phyloP scores from a whole-genome alignment of 1,140 invertebrate genomes.

The Listronotus oregonensis region DNA sequence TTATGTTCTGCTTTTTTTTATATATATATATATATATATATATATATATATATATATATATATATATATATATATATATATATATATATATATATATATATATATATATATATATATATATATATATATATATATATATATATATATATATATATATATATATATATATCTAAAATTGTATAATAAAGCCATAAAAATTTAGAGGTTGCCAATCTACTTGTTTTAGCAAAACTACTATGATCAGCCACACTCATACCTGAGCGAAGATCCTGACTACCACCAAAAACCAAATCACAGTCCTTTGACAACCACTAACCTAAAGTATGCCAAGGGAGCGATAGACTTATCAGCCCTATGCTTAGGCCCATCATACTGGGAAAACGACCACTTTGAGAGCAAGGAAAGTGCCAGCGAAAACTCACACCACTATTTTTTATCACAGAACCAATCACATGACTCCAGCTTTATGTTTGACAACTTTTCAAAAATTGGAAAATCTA shows the following conservation, averaged over 20 bases:
- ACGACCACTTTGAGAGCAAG: slow-evolving; percentile 45
- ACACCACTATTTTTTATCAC: slow-evolving; percentile 32
- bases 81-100: slow-evolving; percentile 10
- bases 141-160: slow-evolving; percentile 18
- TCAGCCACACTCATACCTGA: slow-evolving; percentile 40
- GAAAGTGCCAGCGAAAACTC: slow-evolving; percentile 32
- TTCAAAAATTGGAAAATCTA: slow-evolving; percentile 57
- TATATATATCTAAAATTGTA: no score
- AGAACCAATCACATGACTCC: slow-evolving; percentile 42
- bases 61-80: slow-evolving; percentile 12
- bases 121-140: no score
- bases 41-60: neutral
- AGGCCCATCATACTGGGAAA: slow-evolving; percentile 53
- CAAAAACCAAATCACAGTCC: slow-evolving; percentile 34
- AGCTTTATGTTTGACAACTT: slow-evolving; percentile 56
- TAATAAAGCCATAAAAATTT: no score
- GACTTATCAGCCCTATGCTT: slow-evolving; percentile 52
- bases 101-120: slow-evolving; percentile 20
- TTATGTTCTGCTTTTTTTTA: neutral
- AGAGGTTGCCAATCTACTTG: neutral
- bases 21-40: neutral
- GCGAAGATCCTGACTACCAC: slow-evolving; percentile 36
- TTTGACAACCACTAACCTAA: slow-evolving; percentile 17
- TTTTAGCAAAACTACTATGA: slow-evolving; percentile 42
- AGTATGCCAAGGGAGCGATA: slow-evolving; percentile 39